phyloP scores from a whole-genome alignment of 2,888 invertebrate genomes.

The Netelia melanura region DNA sequence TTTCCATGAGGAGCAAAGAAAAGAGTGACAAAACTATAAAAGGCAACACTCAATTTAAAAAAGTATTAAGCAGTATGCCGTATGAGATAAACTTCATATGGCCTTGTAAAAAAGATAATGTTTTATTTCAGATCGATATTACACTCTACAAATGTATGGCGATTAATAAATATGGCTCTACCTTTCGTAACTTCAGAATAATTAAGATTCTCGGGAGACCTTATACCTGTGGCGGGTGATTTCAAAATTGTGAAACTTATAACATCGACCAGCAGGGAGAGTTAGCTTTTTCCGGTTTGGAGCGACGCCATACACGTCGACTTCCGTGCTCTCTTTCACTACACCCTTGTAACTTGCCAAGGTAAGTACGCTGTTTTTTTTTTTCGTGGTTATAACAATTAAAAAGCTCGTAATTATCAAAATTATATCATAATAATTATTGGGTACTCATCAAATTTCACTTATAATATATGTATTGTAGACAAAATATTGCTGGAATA shows the following conservation, averaged over 20 bases:
- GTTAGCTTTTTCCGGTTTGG: conserved; percentile 35
- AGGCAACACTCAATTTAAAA: not conserved
- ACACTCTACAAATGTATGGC: conserved; percentile 23
- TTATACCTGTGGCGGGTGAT: not conserved
- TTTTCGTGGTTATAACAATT: conserved; percentile 7
- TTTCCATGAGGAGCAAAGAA: conserved; percentile 18
- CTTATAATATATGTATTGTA: not conserved
- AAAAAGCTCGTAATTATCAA: not conserved
- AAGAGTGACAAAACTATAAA: not conserved
- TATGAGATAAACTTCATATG: conserved; percentile 11
- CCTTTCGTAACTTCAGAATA: not conserved
- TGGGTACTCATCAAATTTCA: not conserved
- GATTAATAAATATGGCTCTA: not conserved
- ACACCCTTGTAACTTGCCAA: conserved; percentile 80
- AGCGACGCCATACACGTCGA: conserved; percentile 11
- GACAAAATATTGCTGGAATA: not conserved
- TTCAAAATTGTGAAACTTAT: not conserved
- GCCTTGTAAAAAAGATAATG: conserved; percentile 17
- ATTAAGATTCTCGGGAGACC: not conserved
- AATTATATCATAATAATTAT: not conserved
- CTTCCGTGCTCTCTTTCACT: conserved; percentile 79
- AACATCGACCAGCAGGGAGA: not conserved
- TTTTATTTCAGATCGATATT: conserved; percentile 28
- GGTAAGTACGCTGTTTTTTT: conserved; percentile 77
- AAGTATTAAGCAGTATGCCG: not conserved